Evolutionary conservation across 2,888 invertebrate genomes (phyloP).

Genomic region (Heliconius charithonia): DNA sequence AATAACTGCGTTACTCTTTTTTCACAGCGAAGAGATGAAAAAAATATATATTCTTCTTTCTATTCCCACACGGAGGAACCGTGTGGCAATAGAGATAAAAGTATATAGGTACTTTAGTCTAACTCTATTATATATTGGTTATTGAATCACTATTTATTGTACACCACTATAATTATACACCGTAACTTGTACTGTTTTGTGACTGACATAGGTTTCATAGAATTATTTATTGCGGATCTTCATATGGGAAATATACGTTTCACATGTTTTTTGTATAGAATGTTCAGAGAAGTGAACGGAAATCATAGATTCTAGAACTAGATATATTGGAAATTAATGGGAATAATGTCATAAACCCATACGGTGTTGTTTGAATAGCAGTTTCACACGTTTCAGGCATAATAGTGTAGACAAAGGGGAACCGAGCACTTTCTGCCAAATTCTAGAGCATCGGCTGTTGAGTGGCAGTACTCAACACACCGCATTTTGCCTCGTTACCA

Average conservation of each 20-base stretch:
- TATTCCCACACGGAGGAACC: no score
- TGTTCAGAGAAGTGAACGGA: conserved; percentile 1
- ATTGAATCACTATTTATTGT: not conserved
- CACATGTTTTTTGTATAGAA: not conserved
- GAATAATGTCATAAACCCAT: not conserved
- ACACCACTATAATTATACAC: not conserved
- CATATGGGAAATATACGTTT: not conserved
- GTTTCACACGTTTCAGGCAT: not conserved
- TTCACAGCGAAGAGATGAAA: no score
- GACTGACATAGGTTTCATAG: not conserved
- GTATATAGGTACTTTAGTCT: no score
- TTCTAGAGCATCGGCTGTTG: no score
- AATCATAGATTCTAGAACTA: not conserved
- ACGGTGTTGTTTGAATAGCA: not conserved
- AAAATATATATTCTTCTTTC: no score
- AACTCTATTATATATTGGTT: no score
- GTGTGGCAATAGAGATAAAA: no score
- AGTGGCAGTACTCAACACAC: no score
- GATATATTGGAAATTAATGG: not conserved
- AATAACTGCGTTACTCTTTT: no score
- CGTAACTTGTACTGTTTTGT: not conserved
- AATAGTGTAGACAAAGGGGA: not conserved
- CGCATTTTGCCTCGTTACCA: no score
- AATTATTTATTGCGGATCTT: not conserved
- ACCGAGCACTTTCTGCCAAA: no score